Evolutionary conservation across 2,888 invertebrate genomes (phyloP).

Genomic region (Drosophila nigritarsus): DNA sequence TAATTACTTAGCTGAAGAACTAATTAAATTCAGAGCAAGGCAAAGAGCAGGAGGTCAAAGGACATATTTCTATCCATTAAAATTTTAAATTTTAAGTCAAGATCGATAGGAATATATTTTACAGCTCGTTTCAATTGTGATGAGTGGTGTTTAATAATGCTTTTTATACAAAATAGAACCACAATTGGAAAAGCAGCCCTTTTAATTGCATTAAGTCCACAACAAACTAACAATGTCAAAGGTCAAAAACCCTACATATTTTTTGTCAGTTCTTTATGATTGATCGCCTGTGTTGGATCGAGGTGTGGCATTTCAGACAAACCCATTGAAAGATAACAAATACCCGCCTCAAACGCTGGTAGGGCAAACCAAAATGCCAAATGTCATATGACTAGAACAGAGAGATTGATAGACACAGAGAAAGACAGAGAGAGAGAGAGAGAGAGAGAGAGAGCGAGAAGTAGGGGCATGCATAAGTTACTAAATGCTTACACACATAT

Average conservation of each 20-base stretch:
- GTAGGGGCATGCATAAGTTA: slow-evolving; percentile 15
- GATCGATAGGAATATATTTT: background rate
- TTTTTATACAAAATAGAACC: too few relatives aligned
- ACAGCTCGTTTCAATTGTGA: too few relatives aligned
- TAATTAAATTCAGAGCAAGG: background rate
- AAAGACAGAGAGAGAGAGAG: background rate
- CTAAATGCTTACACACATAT: slow-evolving; percentile 24
- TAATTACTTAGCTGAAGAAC: too few relatives aligned
- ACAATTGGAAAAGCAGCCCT: too few relatives aligned
- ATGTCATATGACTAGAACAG: background rate
- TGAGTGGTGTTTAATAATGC: too few relatives aligned
- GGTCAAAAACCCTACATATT: slow-evolving; percentile 26
- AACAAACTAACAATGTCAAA: slow-evolving; percentile 7
- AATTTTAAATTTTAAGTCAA: background rate
- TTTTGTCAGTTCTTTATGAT: slow-evolving; percentile 21
- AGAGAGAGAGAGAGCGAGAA: background rate
- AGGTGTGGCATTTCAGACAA: slow-evolving; percentile 5
- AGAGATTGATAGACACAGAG: background rate
- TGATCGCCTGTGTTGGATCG: slow-evolving; percentile 31
- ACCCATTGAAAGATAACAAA: slow-evolving; percentile 31
- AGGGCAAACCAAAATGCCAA: slow-evolving; percentile 30
- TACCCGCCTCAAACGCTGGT: slow-evolving; percentile 1
- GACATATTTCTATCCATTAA: background rate
- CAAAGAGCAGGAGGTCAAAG: background rate
- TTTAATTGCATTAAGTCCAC: background rate